Percentiles rank a stretch among this genome's conserved stretches.
phyloP scores from a whole-genome alignment of 2,797 vertebrate species.

The Poecilia picta region DNA sequence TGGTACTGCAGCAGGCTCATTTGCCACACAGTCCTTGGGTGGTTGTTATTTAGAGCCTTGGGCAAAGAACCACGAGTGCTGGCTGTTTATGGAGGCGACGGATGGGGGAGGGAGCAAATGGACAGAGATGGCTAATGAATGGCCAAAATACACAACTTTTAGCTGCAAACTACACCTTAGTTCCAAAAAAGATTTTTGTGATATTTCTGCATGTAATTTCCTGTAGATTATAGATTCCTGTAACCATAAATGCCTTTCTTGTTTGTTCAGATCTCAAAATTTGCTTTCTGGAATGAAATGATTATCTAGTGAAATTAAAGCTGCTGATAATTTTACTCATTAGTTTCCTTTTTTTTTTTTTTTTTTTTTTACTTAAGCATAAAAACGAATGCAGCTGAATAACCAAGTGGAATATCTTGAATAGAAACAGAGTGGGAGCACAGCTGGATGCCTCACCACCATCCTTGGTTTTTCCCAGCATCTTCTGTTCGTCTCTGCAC shows the following conservation, averaged over 20 bases:
- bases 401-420: not conserved
- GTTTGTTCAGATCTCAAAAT: not conserved
- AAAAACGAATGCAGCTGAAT: not conserved
- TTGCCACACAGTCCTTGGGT: slow-evolving; percentile 49
- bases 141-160: not conserved
- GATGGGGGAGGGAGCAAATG: slow-evolving; percentile 3
- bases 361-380: not conserved
- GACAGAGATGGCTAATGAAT: slow-evolving; percentile 13
- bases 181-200: not conserved
- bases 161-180: not conserved
- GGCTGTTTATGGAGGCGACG: slow-evolving; percentile 45
- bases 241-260: not conserved
- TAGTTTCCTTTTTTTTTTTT: not conserved
- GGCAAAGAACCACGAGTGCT: slow-evolving; percentile 50
- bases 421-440: slow-evolving; percentile 5
- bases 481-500: slow-evolving; percentile 61
- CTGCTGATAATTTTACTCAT: not conserved
- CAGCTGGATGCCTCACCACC: slow-evolving; percentile 42
- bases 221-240: not conserved
- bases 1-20: slow-evolving; percentile 45
- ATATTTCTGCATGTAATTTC: not conserved
- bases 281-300: not conserved
- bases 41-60: slow-evolving; percentile 58
- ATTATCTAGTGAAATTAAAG: not conserved
- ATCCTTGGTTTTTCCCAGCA: slow-evolving; percentile 31